Evolutionary conservation across 1,140 invertebrate species (phyloP).

Genomic region (Nilaparvata lugens): DNA sequence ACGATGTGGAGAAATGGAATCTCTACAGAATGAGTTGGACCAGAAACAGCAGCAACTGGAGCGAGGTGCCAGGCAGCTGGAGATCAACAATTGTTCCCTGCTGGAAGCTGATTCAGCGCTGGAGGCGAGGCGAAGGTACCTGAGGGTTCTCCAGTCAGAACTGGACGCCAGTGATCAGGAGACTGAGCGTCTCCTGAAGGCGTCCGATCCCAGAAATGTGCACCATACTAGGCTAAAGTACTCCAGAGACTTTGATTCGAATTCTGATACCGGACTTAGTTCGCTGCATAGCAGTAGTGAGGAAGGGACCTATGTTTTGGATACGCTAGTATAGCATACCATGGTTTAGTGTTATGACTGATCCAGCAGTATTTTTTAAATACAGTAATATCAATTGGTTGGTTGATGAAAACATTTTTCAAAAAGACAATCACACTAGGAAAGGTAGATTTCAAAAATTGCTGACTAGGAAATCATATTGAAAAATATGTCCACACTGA

Average conservation of each 20-base stretch:
- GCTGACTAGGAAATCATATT: no score
- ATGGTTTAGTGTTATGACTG: no score
- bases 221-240: background rate
- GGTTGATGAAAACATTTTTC: no score
- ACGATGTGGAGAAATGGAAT: slow-evolving; percentile 41
- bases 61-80: slow-evolving; percentile 50
- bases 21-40: slow-evolving; percentile 14
- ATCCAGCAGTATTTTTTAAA: no score
- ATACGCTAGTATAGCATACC: slow-evolving; percentile 39
- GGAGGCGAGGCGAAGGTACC: slow-evolving; percentile 46
- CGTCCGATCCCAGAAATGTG: background rate
- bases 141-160: slow-evolving; percentile 53
- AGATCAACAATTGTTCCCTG: slow-evolving; percentile 49
- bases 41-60: slow-evolving; percentile 37
- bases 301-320: slow-evolving; percentile 36
- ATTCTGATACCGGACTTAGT: slow-evolving; percentile 46
- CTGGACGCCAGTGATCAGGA: slow-evolving; percentile 51
- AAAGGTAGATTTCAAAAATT: no score
- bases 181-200: slow-evolving; percentile 29
- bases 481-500: no score
- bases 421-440: no score
- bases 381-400: no score
- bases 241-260: slow-evolving; percentile 38
- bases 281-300: slow-evolving; percentile 43
- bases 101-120: slow-evolving; percentile 51